These are phyloP conservation scores for Pseudomugil gertrudae DNA, from an alignment of 2,797 vertebrate genomes.

Conservation along the genomic window DNA sequence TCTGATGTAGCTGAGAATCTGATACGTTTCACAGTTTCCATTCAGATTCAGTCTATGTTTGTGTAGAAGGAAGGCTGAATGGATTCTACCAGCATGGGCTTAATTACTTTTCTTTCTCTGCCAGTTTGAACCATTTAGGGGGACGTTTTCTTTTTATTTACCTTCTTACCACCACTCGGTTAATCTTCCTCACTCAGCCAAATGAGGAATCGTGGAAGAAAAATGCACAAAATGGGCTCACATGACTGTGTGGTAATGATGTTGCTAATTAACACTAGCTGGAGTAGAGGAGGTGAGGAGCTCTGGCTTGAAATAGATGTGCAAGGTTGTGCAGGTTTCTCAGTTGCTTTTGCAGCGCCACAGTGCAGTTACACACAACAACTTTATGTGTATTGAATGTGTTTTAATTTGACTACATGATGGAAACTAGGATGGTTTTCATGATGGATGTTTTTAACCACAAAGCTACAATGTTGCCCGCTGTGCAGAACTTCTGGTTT, in stretches of 20 bases:
- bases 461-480: not conserved
- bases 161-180: slow-evolving; percentile 15
- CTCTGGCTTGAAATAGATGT: slow-evolving; percentile 79
- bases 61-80: slow-evolving; percentile 42
- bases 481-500: slow-evolving; percentile 8
- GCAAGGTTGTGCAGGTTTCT: slow-evolving; percentile 71
- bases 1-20: slow-evolving; percentile 49
- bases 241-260: slow-evolving; percentile 75
- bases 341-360: slow-evolving; percentile 24
- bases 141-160: slow-evolving; percentile 57
- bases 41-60: slow-evolving; percentile 51
- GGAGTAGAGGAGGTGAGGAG: slow-evolving; percentile 78
- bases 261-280: slow-evolving; percentile 82
- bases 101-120: slow-evolving; percentile 64
- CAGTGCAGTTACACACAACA: slow-evolving; percentile 6
- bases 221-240: slow-evolving; percentile 63
- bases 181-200: slow-evolving; percentile 37
- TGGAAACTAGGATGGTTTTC: slow-evolving; percentile 11
- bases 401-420: slow-evolving; percentile 33
- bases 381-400: slow-evolving; percentile 26
- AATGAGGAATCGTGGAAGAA: slow-evolving; percentile 59
- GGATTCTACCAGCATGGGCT: slow-evolving; percentile 47
- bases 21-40: slow-evolving; percentile 36
- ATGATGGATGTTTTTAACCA: slow-evolving; percentile 6
- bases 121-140: slow-evolving; percentile 52